A percentile compares a stretch with the other conserved stretches of the same genome.
Evolutionary conservation across 2,888 invertebrate species (phyloP).

Genomic region (Peribatodes rhomboidaria): DNA sequence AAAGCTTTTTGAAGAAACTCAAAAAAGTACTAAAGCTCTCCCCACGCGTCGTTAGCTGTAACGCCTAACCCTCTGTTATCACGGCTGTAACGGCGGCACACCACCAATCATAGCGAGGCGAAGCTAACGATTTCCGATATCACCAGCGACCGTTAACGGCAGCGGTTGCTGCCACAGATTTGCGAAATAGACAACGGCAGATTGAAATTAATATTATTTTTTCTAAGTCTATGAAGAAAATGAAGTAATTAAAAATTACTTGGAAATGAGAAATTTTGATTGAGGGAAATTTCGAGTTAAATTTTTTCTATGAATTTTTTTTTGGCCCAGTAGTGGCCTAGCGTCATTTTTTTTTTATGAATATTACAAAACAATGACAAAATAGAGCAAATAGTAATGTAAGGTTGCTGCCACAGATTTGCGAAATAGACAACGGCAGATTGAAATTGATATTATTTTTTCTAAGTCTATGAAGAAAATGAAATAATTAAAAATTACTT

Average conservation of each 20-base stretch:
- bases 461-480: too few species aligned
- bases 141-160: constrained; percentile 67
- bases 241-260: neutral
- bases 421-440: constrained; percentile 8
- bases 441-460: neutral
- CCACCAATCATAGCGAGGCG: constrained; percentile 75
- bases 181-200: constrained; percentile 9
- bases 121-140: constrained; percentile 77
- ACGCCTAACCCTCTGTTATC: constrained; percentile 53
- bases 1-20: too few species aligned
- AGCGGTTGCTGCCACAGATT: constrained; percentile 58
- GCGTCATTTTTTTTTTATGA: too few species aligned
- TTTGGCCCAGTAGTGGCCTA: too few species aligned
- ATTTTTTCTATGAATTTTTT: too few species aligned
- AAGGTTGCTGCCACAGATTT: constrained; percentile 55
- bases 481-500: neutral
- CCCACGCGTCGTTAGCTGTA: constrained; percentile 38
- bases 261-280: neutral
- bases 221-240: too few species aligned
- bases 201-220: neutral
- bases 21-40: neutral
- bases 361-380: too few species aligned
- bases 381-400: too few species aligned
- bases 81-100: constrained; percentile 54
- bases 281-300: too few species aligned